phyloP scores from a whole-genome alignment of 1,140 invertebrate genomes.

The Bilobella aurantiaca region DNA sequence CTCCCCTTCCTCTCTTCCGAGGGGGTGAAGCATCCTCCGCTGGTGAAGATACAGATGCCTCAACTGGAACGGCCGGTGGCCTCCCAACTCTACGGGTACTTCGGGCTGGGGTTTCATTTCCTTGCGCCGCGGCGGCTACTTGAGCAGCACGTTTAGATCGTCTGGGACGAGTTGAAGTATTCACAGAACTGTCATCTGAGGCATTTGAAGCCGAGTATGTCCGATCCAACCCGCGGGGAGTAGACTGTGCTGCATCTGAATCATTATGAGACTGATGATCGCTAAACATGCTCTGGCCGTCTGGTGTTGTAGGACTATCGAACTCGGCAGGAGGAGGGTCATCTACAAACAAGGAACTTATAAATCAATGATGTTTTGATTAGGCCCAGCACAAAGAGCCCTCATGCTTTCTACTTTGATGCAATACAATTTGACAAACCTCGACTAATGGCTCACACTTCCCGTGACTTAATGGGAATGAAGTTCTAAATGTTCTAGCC shows the following conservation, averaged over 20 bases:
- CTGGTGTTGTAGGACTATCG: constrained; percentile 65
- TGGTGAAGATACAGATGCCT: constrained; percentile 41
- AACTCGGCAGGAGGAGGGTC: constrained; percentile 59
- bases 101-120: constrained; percentile 2
- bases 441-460: too few species aligned
- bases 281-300: background rate
- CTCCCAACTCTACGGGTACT: constrained; percentile 5
- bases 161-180: background rate
- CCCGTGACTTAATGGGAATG: too few species aligned
- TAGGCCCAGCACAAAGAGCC: too few species aligned
- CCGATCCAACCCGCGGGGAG: constrained; percentile 13
- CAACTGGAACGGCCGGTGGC: constrained; percentile 10
- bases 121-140: background rate
- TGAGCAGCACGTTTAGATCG: constrained; percentile 14
- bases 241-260: background rate
- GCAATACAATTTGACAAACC: too few species aligned
- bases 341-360: too few species aligned
- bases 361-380: too few species aligned
- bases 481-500: too few species aligned
- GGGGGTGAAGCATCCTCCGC: constrained; percentile 36
- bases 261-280: background rate
- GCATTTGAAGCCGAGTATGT: background rate
- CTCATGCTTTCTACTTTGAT: too few species aligned
- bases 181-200: constrained; percentile 11
- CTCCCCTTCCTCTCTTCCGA: constrained; percentile 10